Percentiles rank a stretch among this genome's conserved stretches.
phyloP scores from a whole-genome alignment of 2,888 invertebrate genomes.

The Volucella inflata region DNA sequence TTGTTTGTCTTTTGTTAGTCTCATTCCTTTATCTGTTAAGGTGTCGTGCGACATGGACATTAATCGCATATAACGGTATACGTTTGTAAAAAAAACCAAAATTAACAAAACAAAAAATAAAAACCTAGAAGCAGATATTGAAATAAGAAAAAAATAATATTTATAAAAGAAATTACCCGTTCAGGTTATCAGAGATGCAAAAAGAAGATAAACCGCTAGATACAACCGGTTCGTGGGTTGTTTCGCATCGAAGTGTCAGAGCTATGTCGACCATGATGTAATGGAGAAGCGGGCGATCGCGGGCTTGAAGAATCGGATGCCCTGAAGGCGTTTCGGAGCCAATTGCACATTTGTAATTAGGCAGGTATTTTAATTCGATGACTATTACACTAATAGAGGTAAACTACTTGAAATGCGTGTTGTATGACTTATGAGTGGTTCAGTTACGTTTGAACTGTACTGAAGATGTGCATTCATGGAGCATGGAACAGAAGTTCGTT shows the following conservation, averaged over 20 bases:
- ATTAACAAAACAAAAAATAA: neutral
- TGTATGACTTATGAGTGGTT: slow-evolving; percentile 58
- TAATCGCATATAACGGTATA: slow-evolving; percentile 68
- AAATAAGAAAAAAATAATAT: slow-evolving; percentile 65
- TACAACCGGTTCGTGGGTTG: slow-evolving; percentile 33
- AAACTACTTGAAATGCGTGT: slow-evolving; percentile 68
- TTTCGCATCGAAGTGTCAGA: neutral
- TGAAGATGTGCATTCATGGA: neutral
- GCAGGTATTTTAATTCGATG: slow-evolving; percentile 73
- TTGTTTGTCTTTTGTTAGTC: neutral
- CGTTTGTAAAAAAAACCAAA: neutral
- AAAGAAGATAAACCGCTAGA: slow-evolving; percentile 42
- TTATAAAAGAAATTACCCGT: slow-evolving; percentile 34
- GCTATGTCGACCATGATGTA: slow-evolving; percentile 47
- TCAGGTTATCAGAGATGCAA: slow-evolving; percentile 63
- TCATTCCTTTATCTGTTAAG: slow-evolving; percentile 9
- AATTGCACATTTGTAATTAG: slow-evolving; percentile 73
- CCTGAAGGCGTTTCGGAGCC: slow-evolving; percentile 47
- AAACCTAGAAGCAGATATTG: slow-evolving; percentile 39
- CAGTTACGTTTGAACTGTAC: slow-evolving; percentile 59
- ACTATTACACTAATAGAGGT: slow-evolving; percentile 74
- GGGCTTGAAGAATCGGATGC: slow-evolving; percentile 38
- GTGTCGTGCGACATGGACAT: slow-evolving; percentile 66
- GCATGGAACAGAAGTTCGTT: slow-evolving; percentile 1
- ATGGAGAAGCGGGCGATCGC: neutral